phyloP scores from a whole-genome alignment of 2,113 vertebrate genomes.

The Oophaga pumilio region DNA sequence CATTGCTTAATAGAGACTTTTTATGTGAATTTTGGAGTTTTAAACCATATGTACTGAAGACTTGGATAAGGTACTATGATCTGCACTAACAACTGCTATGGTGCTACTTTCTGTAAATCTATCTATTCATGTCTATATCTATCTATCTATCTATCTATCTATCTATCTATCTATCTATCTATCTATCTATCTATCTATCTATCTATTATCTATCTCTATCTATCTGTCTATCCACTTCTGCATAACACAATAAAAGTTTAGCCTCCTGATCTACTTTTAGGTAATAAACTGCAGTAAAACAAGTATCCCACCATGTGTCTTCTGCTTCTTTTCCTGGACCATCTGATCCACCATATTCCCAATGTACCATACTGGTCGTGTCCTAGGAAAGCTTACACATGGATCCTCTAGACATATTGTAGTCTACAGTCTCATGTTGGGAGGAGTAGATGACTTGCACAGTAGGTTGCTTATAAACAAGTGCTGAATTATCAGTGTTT shows the following conservation, averaged over 20 bases:
- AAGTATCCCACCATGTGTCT: neutral
- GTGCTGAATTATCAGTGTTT: neutral
- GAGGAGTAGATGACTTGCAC: neutral
- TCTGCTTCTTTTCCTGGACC: neutral
- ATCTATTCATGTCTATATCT: neutral
- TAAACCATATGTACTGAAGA: no score
- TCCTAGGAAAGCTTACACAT: neutral
- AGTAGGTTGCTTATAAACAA: neutral
- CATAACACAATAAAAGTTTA: neutral
- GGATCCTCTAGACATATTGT: neutral
- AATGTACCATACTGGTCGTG: neutral
- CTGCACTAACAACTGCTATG: no score
- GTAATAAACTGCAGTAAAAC: neutral
- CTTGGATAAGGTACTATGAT: no score
- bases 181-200: neutral
- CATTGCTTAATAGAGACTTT: no score
- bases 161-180: neutral
- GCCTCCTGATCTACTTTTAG: neutral
- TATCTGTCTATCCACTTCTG: neutral
- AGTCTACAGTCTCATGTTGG: neutral
- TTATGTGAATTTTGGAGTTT: no score
- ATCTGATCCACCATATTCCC: no score
- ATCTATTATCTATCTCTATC: neutral
- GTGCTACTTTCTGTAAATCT: no score
- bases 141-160: neutral